A percentile compares a stretch with the other conserved stretches of the same genome.
These are phyloP conservation scores for Oreochromis grahami DNA, from an alignment of 2,797 vertebrate genomes.

Conservation along the genomic window DNA sequence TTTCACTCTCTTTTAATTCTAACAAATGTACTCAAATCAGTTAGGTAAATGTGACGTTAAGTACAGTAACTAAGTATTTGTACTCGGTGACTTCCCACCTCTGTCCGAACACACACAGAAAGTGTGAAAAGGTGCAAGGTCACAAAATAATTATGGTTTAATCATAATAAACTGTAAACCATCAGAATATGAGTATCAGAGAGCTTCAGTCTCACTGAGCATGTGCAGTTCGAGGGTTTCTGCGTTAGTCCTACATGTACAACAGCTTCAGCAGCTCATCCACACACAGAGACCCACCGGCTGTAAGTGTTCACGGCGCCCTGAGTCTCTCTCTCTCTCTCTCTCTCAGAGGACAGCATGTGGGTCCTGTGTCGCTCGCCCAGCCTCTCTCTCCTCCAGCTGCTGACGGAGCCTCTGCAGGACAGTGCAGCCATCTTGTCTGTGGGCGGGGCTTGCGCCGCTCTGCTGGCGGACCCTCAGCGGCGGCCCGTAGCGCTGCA, in stretches of 20 bases:
- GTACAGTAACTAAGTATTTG: not conserved
- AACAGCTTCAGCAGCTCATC: not conserved
- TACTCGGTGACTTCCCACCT: not conserved
- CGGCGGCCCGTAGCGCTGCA: constrained; percentile 55
- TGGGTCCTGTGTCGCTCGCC: constrained; percentile 69
- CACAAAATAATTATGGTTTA: not conserved
- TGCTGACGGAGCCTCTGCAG: constrained; percentile 55
- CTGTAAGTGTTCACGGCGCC: fast-evolving
- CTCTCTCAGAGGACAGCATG: constrained; percentile 70
- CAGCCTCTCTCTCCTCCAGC: constrained; percentile 64
- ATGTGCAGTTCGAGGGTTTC: not conserved
- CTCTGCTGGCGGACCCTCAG: constrained; percentile 45
- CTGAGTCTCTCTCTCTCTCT: not conserved
- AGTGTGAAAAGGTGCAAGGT: not conserved
- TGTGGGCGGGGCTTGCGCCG: constrained; percentile 48
- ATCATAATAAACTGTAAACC: not conserved
- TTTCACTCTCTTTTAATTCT: not conserved
- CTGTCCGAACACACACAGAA: not conserved
- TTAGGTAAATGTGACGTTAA: not conserved
- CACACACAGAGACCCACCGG: not conserved
- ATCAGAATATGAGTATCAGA: fast-evolving
- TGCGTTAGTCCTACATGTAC: too few relatives aligned
- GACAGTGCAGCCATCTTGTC: constrained; percentile 58
- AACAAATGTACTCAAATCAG: not conserved
- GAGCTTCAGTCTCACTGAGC: not conserved